Conservation (phyloP, 2,113 vertebrate genomes). For the Sebastes fasciatus region DNA sequence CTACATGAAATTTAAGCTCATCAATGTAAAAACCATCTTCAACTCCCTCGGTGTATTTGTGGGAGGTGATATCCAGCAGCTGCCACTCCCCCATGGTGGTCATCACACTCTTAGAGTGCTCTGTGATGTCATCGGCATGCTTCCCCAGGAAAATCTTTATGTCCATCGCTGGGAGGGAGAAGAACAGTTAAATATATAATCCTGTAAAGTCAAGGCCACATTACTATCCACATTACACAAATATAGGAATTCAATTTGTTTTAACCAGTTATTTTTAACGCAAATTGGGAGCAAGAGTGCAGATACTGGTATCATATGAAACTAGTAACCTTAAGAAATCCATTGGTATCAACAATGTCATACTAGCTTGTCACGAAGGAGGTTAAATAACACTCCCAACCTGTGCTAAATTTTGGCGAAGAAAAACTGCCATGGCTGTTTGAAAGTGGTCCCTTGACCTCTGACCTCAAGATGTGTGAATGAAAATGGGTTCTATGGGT, state of each 20-base stretch:
- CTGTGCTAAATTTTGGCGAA: too few species aligned
- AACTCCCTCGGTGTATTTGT: rapidly evolving
- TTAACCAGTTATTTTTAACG: too few species aligned
- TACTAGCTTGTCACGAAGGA: too few species aligned
- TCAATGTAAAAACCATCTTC: neutral
- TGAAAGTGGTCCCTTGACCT: too few species aligned
- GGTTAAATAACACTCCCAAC: too few species aligned
- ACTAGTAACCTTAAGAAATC: too few species aligned
- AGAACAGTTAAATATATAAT: neutral
- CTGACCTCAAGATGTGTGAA: too few species aligned
- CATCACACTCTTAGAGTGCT: slow-evolving; percentile 62
- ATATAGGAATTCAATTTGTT: neutral
- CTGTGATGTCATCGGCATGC: slow-evolving; percentile 37
- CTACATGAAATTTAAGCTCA: slow-evolving; percentile 66
- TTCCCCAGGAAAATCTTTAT: slow-evolving; percentile 53
- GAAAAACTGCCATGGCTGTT: too few species aligned
- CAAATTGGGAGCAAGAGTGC: too few species aligned
- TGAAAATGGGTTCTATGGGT: too few species aligned
- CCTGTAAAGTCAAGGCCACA: neutral
- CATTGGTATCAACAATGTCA: too few species aligned
- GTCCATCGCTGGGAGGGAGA: slow-evolving; percentile 58
- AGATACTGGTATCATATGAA: too few species aligned
- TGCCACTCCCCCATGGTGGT: slow-evolving; percentile 83
- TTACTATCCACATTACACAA: neutral
- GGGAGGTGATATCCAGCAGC: slow-evolving; percentile 71